Base-by-base conservation (phyloP, 2,113 vertebrate genomes). In the Catharus bicknelli region DNA sequence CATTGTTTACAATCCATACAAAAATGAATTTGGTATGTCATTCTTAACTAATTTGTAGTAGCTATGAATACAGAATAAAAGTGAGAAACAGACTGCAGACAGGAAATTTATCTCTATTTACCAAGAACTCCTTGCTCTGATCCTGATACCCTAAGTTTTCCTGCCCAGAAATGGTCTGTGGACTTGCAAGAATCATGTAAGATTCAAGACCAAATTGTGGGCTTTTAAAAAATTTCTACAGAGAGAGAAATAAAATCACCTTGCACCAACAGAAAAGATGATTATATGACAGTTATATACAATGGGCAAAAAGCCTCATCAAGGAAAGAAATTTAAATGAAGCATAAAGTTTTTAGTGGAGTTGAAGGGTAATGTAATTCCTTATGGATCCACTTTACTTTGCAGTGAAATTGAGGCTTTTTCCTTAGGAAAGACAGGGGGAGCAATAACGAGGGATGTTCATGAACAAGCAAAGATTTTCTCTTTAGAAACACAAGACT, bases 181-280 rank as follows among this genome's bases (percentile, higher is more conserved):
- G 21, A 36, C 38, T 45, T 78, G 61, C 12, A 67, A 92, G 16
- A 84, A 82, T 38, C 9, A 55, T 18, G 4, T 34, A 74, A 70
- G 40, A 78, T 32, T 67, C 21, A 70, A 64, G 26, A 69, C 14
- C 25, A 70, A 74, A 20, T 8, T 32, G 32, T 27, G 30, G 16
- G 4, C 0, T 4, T 3, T 63, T 59, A 9, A 1, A 1, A 1
- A 16, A 6, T 7, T 45, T 80, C 64, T 74, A 29, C 45, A 32
- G 15, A 84, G 21, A 42, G 34, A 29, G 15, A 91, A 86, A 59
- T 8, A 47, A 80, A 80, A 77, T 36, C n/a, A 48, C 27, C 40
- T 59, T 80, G 58, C 50, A 73, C 26, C 26, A 86, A 22, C 29
- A 83, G 32, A 69, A 66, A 62, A 36, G 3, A 22, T 61, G 63